phyloP scores from a whole-genome alignment of 2,888 invertebrate species.

The Trachelus stipa region DNA sequence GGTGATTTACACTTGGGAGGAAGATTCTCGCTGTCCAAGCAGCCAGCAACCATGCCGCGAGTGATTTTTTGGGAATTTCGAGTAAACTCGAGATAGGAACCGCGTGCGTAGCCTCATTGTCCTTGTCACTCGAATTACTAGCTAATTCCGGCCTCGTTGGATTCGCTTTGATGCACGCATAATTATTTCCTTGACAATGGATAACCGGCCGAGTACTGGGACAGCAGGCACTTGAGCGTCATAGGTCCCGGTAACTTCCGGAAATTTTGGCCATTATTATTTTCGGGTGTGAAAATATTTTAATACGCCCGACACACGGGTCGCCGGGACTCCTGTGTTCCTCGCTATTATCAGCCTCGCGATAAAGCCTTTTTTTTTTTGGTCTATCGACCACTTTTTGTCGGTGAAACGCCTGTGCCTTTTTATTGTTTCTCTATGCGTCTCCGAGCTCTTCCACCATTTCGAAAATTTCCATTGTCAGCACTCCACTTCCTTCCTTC shows the following conservation, averaged over 20 bases:
- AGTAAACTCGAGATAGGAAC: neutral
- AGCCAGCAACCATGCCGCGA: neutral
- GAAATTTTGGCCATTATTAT: constrained; percentile 30
- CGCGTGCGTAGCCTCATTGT: constrained; percentile 20
- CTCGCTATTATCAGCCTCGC: neutral
- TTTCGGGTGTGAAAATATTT: constrained; percentile 36
- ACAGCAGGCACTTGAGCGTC: constrained; percentile 3
- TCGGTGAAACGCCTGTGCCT: neutral
- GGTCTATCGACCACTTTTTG: neutral
- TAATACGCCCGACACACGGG: constrained; percentile 8
- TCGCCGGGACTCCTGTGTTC: neutral
- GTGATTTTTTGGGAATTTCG: neutral
- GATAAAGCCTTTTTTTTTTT: neutral
- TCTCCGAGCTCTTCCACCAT: neutral
- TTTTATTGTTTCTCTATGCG: neutral
- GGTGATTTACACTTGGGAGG: neutral
- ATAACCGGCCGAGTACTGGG: constrained; percentile 24
- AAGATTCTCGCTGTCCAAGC: neutral
- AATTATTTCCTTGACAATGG: constrained; percentile 25
- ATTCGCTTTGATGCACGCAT: constrained; percentile 17
- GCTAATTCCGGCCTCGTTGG: constrained; percentile 27
- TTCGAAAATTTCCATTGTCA: constrained; percentile 6
- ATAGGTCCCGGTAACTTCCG: constrained; percentile 21
- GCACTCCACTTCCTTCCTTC: constrained; percentile 16
- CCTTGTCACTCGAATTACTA: constrained; percentile 27